Base-by-base conservation (phyloP, 1,140 invertebrate genomes). In the Brachionus asplanchnoidis region DNA sequence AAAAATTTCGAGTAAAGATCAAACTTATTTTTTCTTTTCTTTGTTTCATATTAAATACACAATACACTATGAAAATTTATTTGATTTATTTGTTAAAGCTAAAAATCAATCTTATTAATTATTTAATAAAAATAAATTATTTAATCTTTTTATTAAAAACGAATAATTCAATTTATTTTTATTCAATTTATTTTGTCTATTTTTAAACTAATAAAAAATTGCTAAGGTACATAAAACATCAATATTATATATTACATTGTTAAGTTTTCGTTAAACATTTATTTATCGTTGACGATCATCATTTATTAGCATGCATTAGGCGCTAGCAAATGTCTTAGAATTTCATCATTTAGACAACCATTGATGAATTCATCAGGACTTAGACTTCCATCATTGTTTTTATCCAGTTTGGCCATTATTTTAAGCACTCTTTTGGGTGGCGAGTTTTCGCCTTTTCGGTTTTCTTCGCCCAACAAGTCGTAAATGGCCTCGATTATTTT, bases 401-500 rank as follows among this genome's bases (percentile, higher is more conserved):
- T 78, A 36, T 85, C 84, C n/a, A 85, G 11, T 36, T 85, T 85
- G 8, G 14, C n/a, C 73, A 85, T 66, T 6, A 85, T 78, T 70
- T 78, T 78, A n/a, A 46, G 14, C 3, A 79, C 84, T n/a, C 84
- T 53, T 36, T 56, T 66, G n/a, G 40, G 40, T 50, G 84, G 84
- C 7, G 73, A 42, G 66, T 85, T 85, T 53, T 85, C 75, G 12
- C 73, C 84, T 53, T 78, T 85, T 7, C 84, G 73, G n/a, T 85
- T 85, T 23, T 85, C 84, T 46, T 85, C 84, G 9, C 84, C 84
- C 17, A 78, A 20, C 20, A 85, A 70, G 70, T 85, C 84, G 12
- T 85, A 85, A 70, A 85, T 78, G n/a, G 84, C 84, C 28, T 85
- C 70, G 32, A 85, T 79, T 85, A 85, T 85, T 53, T 85, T 78